Evolutionary conservation across 2,888 invertebrate species (phyloP), one percentile per base, ranked within the genome.

Genomic region (Syrphus vitripennis): DNA sequence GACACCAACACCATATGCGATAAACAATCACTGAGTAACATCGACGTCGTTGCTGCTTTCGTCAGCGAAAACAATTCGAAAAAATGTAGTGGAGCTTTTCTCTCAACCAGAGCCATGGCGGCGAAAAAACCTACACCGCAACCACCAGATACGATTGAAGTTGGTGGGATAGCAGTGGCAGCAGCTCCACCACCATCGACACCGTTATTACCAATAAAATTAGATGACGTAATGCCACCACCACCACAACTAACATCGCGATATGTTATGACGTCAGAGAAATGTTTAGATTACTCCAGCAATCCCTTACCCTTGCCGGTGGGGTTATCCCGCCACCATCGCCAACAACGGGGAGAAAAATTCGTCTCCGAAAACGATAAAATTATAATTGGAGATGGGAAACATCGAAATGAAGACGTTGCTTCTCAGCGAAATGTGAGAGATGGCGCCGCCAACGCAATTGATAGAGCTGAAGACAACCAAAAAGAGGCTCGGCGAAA

Each of bases 11-110:
- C 76, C 59, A 61, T 61, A 67, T 59, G 67, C 81, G 76, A 84
- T 76, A 84, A 71, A 80, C 75, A 80, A 76, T 80, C 84, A 53
- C 75, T 63, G 71, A 81, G 45, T 14, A 55, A 55, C 71, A 71
- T 34, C 77, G 50, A 40, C 34, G 72, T 16, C 71, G 57, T n/a
- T 34, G 61, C 53, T 12, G 55, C 40, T 70, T 50, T 50, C n/a
- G 61, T 48, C 61, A 61, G 61, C 42, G 65, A 67, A 63, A 71
- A 67, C 70, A 14, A 21, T 67, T 65, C 65, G 53, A 61, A 83
- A 63, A 75, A 70, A 55, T 79, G 40, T 50, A 74, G 53, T 78
- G 77, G 50, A 83, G 78, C 72, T 83, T 74, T 83, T 83, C 40
- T 78, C 59, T 59, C 77, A 19, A 10, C 50, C 45, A 14, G 10